Conservation (phyloP, 2,797 vertebrate species). For the Cryptoprocta ferox region DNA sequence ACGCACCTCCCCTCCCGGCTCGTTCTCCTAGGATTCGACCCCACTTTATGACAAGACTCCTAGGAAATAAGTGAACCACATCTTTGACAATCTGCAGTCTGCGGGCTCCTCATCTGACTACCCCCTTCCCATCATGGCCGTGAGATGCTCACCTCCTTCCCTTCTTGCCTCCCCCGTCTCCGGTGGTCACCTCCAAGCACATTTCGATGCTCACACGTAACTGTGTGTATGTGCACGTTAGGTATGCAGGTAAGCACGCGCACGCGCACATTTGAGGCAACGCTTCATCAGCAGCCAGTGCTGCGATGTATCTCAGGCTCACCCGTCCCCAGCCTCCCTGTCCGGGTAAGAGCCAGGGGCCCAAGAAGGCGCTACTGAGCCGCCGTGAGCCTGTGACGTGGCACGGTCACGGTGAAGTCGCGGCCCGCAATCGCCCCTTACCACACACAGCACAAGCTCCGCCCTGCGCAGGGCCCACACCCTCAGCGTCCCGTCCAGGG, state of each 20-base stretch:
- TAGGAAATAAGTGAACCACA: background rate
- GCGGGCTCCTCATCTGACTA: fast-evolving
- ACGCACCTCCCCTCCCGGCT: too few relatives aligned
- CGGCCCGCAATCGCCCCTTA: constrained; percentile 77
- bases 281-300: fast-evolving
- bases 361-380: fast-evolving
- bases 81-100: fast-evolving
- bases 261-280: background rate
- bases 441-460: constrained; percentile 89
- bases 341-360: background rate
- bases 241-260: too few relatives aligned
- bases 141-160: fast-evolving
- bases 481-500: constrained; percentile 90
- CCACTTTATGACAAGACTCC: background rate
- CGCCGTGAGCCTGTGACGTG: background rate
- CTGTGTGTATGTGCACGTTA: background rate
- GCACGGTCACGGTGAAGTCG: too few relatives aligned
- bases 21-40: too few relatives aligned
- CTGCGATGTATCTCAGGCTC: too few relatives aligned
- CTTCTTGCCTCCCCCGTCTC: background rate
- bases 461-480: constrained; percentile 89
- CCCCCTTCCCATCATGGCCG: background rate
- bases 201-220: background rate
- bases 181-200: background rate
- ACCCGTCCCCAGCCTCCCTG: fast-evolving